phyloP scores from a whole-genome alignment of 2,797 vertebrate genomes.

The Poecilia gillii region DNA sequence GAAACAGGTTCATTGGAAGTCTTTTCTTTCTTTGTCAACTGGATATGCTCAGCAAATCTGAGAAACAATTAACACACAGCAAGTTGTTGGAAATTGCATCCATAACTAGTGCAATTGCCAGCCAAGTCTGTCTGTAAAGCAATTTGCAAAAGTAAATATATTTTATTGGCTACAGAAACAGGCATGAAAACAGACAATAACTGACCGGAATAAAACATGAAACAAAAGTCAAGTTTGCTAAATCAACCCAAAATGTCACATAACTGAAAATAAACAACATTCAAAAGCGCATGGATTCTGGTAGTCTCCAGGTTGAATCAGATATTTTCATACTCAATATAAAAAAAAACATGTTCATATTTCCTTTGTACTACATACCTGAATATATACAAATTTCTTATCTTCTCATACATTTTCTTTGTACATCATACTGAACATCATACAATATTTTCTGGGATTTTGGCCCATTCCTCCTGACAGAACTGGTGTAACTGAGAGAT shows the following conservation, averaged over 20 bases:
- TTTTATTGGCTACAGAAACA: conserved; percentile 2
- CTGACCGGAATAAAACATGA: background rate
- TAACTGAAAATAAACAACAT: background rate
- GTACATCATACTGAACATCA: background rate
- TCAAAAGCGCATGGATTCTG: background rate
- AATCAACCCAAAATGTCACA: background rate
- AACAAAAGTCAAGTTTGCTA: background rate
- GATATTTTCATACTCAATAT: background rate
- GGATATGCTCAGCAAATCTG: conserved; percentile 35
- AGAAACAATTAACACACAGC: conserved; percentile 23
- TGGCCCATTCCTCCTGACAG: background rate
- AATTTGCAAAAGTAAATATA: conserved; percentile 32
- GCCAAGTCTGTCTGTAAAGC: conserved; percentile 18
- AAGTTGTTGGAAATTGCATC: conserved; percentile 35
- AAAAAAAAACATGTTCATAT: background rate
- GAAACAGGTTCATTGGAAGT: conserved; percentile 5
- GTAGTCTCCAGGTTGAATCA: background rate
- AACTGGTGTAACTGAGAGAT: background rate
- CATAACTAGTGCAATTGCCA: conserved; percentile 25
- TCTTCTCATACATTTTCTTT: background rate
- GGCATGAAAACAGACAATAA: background rate
- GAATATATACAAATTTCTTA: background rate
- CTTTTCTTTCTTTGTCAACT: conserved; percentile 19
- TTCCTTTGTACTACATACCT: background rate
- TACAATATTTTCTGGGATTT: background rate